Conservation (phyloP, 2,113 vertebrate genomes). For the Saguinus midas region DNA sequence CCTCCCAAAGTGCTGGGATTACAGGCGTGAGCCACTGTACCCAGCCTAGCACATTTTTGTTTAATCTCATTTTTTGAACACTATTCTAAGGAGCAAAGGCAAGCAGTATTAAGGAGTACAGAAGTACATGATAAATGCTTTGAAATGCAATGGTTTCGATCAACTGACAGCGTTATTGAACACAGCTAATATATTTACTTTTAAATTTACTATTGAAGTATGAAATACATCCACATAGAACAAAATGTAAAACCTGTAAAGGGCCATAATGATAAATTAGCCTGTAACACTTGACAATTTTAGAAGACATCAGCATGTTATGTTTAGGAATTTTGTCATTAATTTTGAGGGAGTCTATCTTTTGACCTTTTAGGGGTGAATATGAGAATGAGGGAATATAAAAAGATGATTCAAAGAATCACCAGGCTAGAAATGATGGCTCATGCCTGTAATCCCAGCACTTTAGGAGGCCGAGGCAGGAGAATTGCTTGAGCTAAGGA, state of each 20-base stretch:
- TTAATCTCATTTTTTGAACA: slow-evolving; percentile 12
- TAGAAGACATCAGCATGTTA: not conserved
- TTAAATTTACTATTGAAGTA: not conserved
- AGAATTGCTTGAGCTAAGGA: too few species aligned
- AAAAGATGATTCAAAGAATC: not conserved
- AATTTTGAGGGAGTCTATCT: slow-evolving; percentile 15
- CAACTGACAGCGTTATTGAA: not conserved
- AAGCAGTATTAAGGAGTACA: slow-evolving; percentile 27
- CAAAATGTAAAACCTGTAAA: not conserved
- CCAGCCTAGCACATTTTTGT: not conserved
- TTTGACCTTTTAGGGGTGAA: not conserved
- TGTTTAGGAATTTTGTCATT: not conserved
- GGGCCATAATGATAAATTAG: not conserved
- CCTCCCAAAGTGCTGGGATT: too few species aligned
- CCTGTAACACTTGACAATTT: not conserved
- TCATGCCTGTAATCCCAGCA: too few species aligned
- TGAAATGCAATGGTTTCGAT: not conserved
- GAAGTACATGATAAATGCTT: slow-evolving; percentile 29
- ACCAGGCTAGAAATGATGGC: too few species aligned
- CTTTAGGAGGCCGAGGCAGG: too few species aligned
- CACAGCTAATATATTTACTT: not conserved
- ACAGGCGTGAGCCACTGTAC: too few species aligned
- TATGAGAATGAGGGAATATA: not conserved
- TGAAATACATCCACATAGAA: not conserved
- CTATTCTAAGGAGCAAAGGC: not conserved